Evolutionary conservation across 2,888 invertebrate genomes (phyloP).

Genomic region (Sarcophaga carnaria): DNA sequence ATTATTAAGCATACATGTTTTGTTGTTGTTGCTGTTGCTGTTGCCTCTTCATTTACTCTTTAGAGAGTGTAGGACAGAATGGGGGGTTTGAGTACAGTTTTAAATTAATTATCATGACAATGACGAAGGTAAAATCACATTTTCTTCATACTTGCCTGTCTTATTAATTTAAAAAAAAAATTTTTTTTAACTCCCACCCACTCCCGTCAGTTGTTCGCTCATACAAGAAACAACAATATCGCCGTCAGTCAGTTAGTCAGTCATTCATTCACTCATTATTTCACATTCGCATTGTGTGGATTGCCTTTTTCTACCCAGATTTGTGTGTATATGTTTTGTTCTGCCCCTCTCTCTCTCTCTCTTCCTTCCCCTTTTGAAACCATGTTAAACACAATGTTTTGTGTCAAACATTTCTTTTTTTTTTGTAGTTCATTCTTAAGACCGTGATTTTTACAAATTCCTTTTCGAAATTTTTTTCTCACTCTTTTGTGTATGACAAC

Average conservation of each 20-base stretch:
- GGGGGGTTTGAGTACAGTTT: slow-evolving; percentile 39
- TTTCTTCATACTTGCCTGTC: slow-evolving; percentile 24
- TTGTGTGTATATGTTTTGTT: neutral
- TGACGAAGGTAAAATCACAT: slow-evolving; percentile 63
- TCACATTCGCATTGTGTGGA: slow-evolving; percentile 17
- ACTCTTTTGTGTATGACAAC: neutral
- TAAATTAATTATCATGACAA: slow-evolving; percentile 64
- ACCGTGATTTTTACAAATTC: slow-evolving; percentile 42
- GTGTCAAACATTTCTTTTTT: slow-evolving; percentile 31
- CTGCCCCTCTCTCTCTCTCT: neutral
- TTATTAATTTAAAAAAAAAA: slow-evolving; percentile 13
- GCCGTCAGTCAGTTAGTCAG: neutral
- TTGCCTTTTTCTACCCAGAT: neutral
- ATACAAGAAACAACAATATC: neutral
- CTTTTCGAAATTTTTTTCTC: slow-evolving; percentile 5
- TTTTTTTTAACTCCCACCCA: neutral
- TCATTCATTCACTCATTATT: slow-evolving; percentile 37
- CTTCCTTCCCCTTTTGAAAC: neutral
- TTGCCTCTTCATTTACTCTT: neutral
- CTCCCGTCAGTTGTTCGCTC: neutral
- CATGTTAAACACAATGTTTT: slow-evolving; percentile 61
- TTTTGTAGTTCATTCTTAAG: slow-evolving; percentile 1
- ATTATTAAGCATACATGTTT: neutral
- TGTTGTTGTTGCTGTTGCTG: neutral
- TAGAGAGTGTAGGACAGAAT: neutral